Base-by-base conservation (phyloP, 1,140 invertebrate genomes). In the Drosophila ohnishii region DNA sequence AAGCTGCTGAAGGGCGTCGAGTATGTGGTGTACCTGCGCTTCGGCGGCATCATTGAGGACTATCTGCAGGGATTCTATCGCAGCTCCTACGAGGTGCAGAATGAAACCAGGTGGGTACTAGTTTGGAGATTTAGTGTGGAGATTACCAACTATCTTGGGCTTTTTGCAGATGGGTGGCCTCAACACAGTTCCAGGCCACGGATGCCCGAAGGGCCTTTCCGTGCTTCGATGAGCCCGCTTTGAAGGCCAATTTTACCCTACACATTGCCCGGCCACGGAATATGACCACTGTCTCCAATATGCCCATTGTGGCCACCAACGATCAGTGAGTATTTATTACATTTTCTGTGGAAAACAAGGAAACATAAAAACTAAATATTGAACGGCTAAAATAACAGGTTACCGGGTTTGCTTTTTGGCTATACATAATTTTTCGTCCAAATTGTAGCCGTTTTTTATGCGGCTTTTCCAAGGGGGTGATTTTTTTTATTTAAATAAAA, bases 141-240 rank as follows among this genome's bases (percentile, higher is more conserved):
- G n/a, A n/a, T n/a, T n/a, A n/a, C n/a, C n/a, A n/a, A n/a, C n/a
- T n/a, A n/a, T n/a, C n/a, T n/a, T 34, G 10, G 0, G 3, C 3
- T n/a, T 3, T 3, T 25, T 59, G 0, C 82, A 96, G 96, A 92
- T 97, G 96, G 95, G 93, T 97, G 67, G 96, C 95, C 2, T 94
- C 95, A 0, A 97, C 97, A 1, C 97, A 98, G 92, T 98, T 99
- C 90, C 96, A 98, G 92, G 95, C 97, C 2, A 97, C 97, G 1
- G 96, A 97, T 90, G 97, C 98, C 0, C 93, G 98, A 32, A 93
- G 95, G 67, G 96, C 97, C 1, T 98, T 98, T 91, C 97, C 97
- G 0, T 98, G 97, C 92, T 98, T 98, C 92, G 98, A 99, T 91
- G 98, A 99, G 90, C 98, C 98, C 0, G 95, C 95, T 0, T 92